A percentile compares a stretch with the other conserved stretches of the same genome.
Evolutionary conservation across 1,140 invertebrate species (phyloP).

Genomic region (Cheumatopsyche charites): DNA sequence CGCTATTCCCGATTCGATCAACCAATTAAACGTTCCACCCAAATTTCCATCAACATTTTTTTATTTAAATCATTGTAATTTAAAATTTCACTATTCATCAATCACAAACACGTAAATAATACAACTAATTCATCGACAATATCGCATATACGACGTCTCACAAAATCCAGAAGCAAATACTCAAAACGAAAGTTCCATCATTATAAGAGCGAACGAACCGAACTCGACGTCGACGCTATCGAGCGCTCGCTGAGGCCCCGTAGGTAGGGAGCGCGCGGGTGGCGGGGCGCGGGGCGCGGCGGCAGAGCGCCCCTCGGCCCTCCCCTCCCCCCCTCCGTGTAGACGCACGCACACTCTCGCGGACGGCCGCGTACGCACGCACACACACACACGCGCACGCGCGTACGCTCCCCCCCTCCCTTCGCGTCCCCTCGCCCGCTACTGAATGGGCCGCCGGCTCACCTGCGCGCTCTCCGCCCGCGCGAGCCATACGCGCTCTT

Average conservation of each 20-base stretch:
- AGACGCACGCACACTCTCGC: not conserved
- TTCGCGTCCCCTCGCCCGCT: not conserved
- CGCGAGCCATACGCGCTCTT: not conserved
- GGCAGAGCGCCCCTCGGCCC: not conserved
- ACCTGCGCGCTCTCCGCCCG: constrained; percentile 15
- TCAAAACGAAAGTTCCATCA: not conserved
- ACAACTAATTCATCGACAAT: no score
- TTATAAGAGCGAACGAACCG: not conserved
- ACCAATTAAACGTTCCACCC: no score
- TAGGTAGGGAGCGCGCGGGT: constrained; percentile 39
- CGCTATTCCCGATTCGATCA: no score
- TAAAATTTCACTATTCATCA: no score
- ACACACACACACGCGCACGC: not conserved
- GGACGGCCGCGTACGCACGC: not conserved
- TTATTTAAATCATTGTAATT: no score
- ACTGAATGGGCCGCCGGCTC: constrained; percentile 23
- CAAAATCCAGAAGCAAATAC: not conserved
- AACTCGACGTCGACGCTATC: constrained; percentile 36
- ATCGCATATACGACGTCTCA: no score
- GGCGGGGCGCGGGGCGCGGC: constrained; percentile 5
- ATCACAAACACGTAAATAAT: no score
- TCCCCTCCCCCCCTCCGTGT: not conserved
- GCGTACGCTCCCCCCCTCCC: not conserved
- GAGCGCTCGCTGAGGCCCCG: constrained; percentile 35
- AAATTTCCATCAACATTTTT: no score